Base-by-base conservation (phyloP, 1,140 invertebrate species). In the Bombus superbus region DNA sequence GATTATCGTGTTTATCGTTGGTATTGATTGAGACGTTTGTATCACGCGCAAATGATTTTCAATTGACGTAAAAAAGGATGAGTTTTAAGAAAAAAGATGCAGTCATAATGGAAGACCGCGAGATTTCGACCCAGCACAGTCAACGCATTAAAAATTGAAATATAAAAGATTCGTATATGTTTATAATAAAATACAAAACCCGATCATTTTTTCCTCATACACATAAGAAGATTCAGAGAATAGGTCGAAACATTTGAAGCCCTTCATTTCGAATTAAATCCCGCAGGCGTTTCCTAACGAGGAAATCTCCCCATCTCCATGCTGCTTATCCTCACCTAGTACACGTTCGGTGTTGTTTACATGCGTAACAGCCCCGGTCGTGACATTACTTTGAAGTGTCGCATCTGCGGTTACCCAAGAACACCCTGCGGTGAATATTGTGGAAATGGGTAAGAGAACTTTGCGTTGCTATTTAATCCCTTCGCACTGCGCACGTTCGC, bases 391-490 rank as follows among this genome's bases (percentile, higher is more conserved):
- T 90, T 90, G 88, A 90, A 89, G 88, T 87, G 83, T 88, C 80
- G 88, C 86, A 90, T 90, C 88, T 90, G 88, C 88, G 86, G 89
- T 90, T 89, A 89, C 89, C 86, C 86, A 90, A 88, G 88, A 90
- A 90, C 86, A 89, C 86, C 85, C 88, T 75, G 78, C 82, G 88
- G 86, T 86, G 89, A 86, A 79, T 88, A 90, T 86, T 83, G 86
- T 90, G 83, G 83, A 90, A 90, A 89, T 69, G 66, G 73, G 40
- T 64, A 66, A 53, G 74, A 85, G 88, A 87, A 85, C 79, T 87
- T 88, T 72, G 68, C 83, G 80, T 80, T 81, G 88, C 73, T 57
- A 83, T 87, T 90, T 90, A 90, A 90, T 90, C 89, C 89, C 79
- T 90, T 90, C 86, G 88, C 88, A 86, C 80, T 72, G 57, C 76